These are phyloP conservation scores for Drosophila obscura DNA, from an alignment of 1,140 invertebrate species.

Conservation along the genomic window DNA sequence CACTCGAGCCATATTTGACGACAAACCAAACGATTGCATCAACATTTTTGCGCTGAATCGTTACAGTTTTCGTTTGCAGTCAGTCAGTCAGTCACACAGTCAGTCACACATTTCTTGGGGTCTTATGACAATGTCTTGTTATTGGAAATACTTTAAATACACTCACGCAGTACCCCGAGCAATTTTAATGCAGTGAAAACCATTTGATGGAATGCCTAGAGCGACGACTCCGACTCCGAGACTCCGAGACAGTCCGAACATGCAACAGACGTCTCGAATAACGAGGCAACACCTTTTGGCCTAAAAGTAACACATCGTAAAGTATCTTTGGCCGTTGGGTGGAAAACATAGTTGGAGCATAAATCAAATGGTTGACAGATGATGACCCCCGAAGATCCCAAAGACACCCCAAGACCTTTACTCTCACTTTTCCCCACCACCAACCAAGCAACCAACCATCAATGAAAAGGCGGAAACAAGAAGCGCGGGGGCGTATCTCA, in stretches of 20 bases:
- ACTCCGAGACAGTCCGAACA: constrained; percentile 17
- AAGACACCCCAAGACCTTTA: constrained; percentile 44
- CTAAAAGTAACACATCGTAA: constrained; percentile 67
- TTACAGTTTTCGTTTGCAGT: constrained; percentile 34
- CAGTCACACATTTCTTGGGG: not conserved
- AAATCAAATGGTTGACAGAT: constrained; percentile 55
- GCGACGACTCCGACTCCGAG: not conserved
- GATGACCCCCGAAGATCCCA: constrained; percentile 25
- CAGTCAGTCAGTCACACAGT: no score
- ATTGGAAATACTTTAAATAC: constrained; percentile 60
- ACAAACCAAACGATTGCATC: constrained; percentile 80
- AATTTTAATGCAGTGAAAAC: constrained; percentile 75
- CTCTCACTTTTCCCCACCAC: constrained; percentile 65
- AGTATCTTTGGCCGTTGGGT: constrained; percentile 21
- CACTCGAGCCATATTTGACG: constrained; percentile 74
- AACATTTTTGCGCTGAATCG: constrained; percentile 54
- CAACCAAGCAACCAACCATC: not conserved
- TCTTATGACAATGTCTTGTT: constrained; percentile 67
- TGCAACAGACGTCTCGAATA: constrained; percentile 20
- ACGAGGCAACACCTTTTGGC: constrained; percentile 64
- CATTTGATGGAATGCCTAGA: constrained; percentile 63
- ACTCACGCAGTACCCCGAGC: constrained; percentile 57
- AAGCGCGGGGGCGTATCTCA: constrained; percentile 66
- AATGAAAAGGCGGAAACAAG: constrained; percentile 62
- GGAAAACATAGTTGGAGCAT: constrained; percentile 41